Conservation (phyloP, 2,113 vertebrate species). For the Ahaetulla prasina region DNA sequence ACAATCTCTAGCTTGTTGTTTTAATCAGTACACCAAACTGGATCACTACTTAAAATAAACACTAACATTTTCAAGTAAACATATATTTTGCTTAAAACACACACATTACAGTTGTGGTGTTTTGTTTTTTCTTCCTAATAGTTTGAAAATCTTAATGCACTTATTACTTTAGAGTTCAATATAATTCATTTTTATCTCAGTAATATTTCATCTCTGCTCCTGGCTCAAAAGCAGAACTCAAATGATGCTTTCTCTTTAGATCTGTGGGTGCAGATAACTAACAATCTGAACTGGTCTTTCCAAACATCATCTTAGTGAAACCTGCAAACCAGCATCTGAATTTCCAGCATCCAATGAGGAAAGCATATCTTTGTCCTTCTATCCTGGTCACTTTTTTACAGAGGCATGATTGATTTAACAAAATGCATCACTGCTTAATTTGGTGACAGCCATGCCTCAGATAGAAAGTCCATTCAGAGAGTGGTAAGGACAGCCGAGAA, state of each 20-base stretch:
- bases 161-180: not conserved
- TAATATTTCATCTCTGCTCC: not conserved
- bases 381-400: too few species aligned
- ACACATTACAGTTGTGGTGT: too few species aligned
- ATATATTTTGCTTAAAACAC: not conserved
- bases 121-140: not conserved
- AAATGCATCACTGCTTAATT: too few species aligned
- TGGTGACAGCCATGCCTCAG: too few species aligned
- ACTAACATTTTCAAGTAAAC: not conserved
- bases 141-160: not conserved
- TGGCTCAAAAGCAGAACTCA: not conserved
- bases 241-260: not conserved
- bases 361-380: too few species aligned
- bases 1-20: not conserved
- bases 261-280: not conserved
- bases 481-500: too few species aligned
- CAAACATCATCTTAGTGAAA: too few species aligned
- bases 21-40: not conserved
- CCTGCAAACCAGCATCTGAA: too few species aligned
- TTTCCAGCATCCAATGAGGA: too few species aligned
- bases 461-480: too few species aligned
- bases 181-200: not conserved
- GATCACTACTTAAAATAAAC: not conserved
- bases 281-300: too few species aligned
- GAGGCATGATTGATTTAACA: too few species aligned